Base-by-base conservation (phyloP, 2,797 vertebrate genomes). In the Micrastur ruficollis region DNA sequence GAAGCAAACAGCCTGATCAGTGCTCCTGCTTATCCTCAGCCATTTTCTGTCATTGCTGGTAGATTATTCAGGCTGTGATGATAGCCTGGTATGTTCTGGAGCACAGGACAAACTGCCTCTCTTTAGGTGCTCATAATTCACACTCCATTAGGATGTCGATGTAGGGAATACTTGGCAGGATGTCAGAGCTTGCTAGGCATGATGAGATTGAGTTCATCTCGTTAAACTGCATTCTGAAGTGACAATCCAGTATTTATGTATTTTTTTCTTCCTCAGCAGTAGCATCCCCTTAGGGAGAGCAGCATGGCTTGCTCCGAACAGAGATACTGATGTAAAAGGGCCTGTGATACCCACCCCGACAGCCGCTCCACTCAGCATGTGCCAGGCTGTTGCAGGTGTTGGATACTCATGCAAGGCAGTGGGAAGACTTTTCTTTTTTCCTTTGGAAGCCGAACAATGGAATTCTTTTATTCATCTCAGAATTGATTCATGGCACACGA, bases 111-210 rank as follows among this genome's bases (percentile, higher is more conserved):
- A 97, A 94, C 94, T 94, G 95, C 92, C 29, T 87, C 83, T 88
- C 92, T 85, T 96, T 71, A 94, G 89, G 87, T 95, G 95, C 87
- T 95, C 71, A 49, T 96, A 94, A 96, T 93, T 94, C 93, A 92
- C 91, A 81, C 61, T 91, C 87, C 82, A 92, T 96, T 96, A 96
- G 93, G 72, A 92, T 83, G 91, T 50, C 29, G 29, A 50, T 78
- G 66, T 81, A 49, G 90, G 75, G 95, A 93, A 94, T 84, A 75
- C 40, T 86, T 95, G 90, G 81, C 96, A 89, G 81, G 65, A 73
- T 79, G 79, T 95, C 90, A 82, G 86, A 73, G 78, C 75, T 96
- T 95, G 81, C 89, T 38, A 63, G 85, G 79, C 79, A 74, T 50
- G 89, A 78, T 58, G 83, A 89, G 86, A 71, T 82, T 47, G 93